These are phyloP conservation scores for Iphiclides podalirius DNA, from an alignment of 2,888 invertebrate genomes.

Conservation along the genomic window DNA sequence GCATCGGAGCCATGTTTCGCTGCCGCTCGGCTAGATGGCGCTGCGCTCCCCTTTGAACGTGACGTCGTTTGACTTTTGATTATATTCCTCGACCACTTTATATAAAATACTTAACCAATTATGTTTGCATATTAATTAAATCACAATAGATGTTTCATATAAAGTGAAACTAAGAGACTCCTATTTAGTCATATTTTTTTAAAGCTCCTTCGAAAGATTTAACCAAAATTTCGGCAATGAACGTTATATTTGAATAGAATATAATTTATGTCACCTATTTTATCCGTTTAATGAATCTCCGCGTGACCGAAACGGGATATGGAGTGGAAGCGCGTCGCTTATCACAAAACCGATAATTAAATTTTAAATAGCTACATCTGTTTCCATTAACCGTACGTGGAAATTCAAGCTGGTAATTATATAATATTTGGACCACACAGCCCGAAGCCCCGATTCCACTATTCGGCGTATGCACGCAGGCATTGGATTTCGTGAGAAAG, in stretches of 20 bases:
- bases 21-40: slow-evolving; percentile 52
- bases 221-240: too few species aligned
- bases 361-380: slow-evolving; percentile 18
- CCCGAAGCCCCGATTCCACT: neutral
- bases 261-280: too few species aligned
- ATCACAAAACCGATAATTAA: slow-evolving; percentile 26
- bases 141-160: too few species aligned
- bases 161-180: too few species aligned
- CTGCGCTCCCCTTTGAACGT: slow-evolving; percentile 24
- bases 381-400: slow-evolving; percentile 9
- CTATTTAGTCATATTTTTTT: too few species aligned
- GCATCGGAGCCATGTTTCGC: slow-evolving; percentile 36
- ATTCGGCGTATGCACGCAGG: neutral
- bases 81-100: too few species aligned
- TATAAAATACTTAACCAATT: too few species aligned
- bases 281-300: neutral
- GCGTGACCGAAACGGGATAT: neutral
- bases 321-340: neutral
- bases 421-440: neutral
- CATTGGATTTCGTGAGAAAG: neutral
- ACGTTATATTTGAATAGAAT: too few species aligned
- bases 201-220: too few species aligned
- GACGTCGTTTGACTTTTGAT: too few species aligned
- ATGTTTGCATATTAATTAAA: too few species aligned
- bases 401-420: slow-evolving; percentile 11